Evolutionary conservation across 2,888 invertebrate species (phyloP).

Genomic region (Calameuta pallipes): DNA sequence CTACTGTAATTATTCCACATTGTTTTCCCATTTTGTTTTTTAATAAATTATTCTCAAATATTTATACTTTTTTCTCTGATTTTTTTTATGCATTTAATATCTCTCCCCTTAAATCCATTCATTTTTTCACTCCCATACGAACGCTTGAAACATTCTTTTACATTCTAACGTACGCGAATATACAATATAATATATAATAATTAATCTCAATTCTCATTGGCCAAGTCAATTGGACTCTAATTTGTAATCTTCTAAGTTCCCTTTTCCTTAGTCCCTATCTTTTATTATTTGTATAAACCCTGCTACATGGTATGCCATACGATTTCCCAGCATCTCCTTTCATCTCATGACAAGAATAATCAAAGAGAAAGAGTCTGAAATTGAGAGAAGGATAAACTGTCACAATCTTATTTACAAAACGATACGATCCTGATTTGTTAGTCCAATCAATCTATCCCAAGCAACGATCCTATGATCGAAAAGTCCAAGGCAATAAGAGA

Average conservation of each 20-base stretch:
- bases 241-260: slow-evolving; percentile 24
- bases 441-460: background rate
- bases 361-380: background rate
- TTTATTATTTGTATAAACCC: slow-evolving; percentile 48
- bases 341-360: background rate
- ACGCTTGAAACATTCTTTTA: background rate
- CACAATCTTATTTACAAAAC: background rate
- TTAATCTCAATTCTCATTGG: slow-evolving; percentile 55
- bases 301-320: slow-evolving; percentile 34
- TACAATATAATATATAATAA: slow-evolving; percentile 29
- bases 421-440: background rate
- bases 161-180: background rate
- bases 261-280: slow-evolving; percentile 15
- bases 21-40: background rate
- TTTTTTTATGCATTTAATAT: background rate
- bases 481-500: background rate
- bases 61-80: background rate
- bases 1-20: slow-evolving; percentile 4
- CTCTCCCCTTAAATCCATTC: background rate
- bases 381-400: background rate
- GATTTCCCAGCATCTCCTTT: background rate
- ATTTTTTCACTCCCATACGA: background rate
- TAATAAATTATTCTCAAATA: background rate
- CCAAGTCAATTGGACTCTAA: slow-evolving; percentile 50
- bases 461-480: background rate